phyloP scores from a whole-genome alignment of 2,113 vertebrate genomes.

The Ictalurus punctatus region DNA sequence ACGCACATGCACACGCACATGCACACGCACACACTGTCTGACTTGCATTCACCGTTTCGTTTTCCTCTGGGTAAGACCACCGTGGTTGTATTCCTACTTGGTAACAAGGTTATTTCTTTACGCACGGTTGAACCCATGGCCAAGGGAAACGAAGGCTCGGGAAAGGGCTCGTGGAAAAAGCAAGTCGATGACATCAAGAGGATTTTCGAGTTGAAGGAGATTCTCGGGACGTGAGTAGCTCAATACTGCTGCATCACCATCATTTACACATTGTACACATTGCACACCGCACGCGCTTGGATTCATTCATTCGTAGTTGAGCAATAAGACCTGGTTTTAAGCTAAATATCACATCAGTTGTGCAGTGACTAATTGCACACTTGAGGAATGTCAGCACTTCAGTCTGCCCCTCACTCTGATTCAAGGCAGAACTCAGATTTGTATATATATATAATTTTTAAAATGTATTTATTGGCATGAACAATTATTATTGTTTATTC shows the following conservation, averaged over 20 bases:
- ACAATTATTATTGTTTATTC: neutral
- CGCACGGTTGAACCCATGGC: slow-evolving; percentile 75
- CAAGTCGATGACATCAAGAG: slow-evolving; percentile 93
- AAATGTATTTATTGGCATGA: neutral
- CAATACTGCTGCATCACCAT: neutral
- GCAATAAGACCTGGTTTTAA: too few relatives aligned
- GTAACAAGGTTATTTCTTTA: slow-evolving; percentile 30
- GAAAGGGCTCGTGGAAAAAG: slow-evolving; percentile 88
- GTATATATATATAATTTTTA: neutral
- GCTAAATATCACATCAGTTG: slow-evolving; percentile 1
- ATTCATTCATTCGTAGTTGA: neutral
- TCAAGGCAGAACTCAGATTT: neutral
- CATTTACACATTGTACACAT: neutral
- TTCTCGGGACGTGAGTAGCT: slow-evolving; percentile 93
- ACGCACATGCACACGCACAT: neutral
- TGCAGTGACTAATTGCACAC: slow-evolving; percentile 13
- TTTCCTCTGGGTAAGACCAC: neutral
- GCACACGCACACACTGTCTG: neutral
- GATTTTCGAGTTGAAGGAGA: slow-evolving; percentile 96
- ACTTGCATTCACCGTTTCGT: neutral
- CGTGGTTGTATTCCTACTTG: neutral
- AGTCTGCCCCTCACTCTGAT: neutral
- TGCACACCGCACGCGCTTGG: neutral
- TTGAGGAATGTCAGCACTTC: slow-evolving; percentile 38
- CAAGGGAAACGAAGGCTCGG: slow-evolving; percentile 88